Evolutionary conservation across 2,113 vertebrate species (phyloP).

Genomic region (Deroptyus accipitrinus): DNA sequence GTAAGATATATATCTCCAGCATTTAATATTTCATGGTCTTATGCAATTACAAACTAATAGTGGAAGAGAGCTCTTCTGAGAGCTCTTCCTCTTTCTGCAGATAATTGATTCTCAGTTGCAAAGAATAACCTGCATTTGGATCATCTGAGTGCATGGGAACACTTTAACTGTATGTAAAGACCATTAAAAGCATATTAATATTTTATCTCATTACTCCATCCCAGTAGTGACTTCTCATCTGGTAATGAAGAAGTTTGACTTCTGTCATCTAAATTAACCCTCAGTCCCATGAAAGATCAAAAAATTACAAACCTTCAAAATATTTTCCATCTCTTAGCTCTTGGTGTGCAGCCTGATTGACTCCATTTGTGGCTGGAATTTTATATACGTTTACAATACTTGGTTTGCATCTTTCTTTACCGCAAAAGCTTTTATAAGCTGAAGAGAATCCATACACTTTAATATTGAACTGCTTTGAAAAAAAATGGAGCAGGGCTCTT

Average conservation of each 20-base stretch:
- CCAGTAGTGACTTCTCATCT: neutral
- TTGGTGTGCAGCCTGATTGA: neutral
- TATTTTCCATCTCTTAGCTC: neutral
- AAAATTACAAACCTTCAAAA: neutral
- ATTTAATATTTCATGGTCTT: neutral
- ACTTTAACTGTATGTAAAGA: neutral
- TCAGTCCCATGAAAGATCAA: neutral
- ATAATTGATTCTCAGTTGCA: neutral
- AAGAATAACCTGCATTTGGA: neutral
- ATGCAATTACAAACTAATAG: neutral
- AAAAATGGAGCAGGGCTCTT: neutral
- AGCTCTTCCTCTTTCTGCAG: neutral
- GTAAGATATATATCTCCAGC: neutral
- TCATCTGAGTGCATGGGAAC: neutral
- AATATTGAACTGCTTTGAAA: neutral
- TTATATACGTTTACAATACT: neutral
- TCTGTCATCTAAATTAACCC: neutral
- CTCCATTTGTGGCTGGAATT: neutral
- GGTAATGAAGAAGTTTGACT: neutral
- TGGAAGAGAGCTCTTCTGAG: neutral
- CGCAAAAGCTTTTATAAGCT: neutral
- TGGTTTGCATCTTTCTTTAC: neutral
- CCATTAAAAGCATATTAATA: conserved; percentile 15
- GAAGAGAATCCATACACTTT: neutral
- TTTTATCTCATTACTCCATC: conserved; percentile 3